Evolutionary conservation across 1,140 invertebrate genomes (phyloP).

Genomic region (Colletes gigas): DNA sequence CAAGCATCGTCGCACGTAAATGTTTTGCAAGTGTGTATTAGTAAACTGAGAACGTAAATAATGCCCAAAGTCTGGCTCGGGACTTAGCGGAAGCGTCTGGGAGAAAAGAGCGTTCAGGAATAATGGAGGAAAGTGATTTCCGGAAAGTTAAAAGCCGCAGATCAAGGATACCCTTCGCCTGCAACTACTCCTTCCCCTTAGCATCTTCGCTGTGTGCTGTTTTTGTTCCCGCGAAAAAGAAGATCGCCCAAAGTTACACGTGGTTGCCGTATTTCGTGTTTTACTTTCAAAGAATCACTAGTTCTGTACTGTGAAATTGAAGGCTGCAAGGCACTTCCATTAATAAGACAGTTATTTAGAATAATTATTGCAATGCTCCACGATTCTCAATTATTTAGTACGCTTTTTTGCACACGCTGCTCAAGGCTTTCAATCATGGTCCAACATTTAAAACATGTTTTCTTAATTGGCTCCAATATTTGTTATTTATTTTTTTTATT

Average conservation of each 20-base stretch:
- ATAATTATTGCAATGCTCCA: too few species aligned
- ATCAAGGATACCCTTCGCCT: constrained; percentile 72
- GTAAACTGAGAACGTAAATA: constrained; percentile 25
- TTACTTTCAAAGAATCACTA: constrained; percentile 1
- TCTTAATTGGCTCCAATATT: too few species aligned
- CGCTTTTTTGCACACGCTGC: background rate
- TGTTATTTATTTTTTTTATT: too few species aligned
- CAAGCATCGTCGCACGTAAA: background rate
- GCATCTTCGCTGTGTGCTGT: constrained; percentile 17
- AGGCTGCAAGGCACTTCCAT: background rate
- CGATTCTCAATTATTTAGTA: too few species aligned
- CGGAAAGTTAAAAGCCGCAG: constrained; percentile 79
- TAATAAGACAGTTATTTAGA: background rate
- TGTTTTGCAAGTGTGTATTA: background rate
- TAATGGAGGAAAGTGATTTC: constrained; percentile 81
- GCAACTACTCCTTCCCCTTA: constrained; percentile 38
- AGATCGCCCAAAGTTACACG: constrained; percentile 12
- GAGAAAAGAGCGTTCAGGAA: constrained; percentile 70
- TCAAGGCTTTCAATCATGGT: background rate
- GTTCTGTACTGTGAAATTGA: background rate
- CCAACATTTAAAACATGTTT: too few species aligned
- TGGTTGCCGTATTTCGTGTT: constrained; percentile 43
- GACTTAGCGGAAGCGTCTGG: constrained; percentile 43
- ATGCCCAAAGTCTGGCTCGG: constrained; percentile 24
- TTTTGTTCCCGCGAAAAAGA: constrained; percentile 42